Evolutionary conservation across 92 coral and sea anemone species (phyloP), one percentile per base, ranked within the genome.

Genomic region (Nematostella vectensis): DNA sequence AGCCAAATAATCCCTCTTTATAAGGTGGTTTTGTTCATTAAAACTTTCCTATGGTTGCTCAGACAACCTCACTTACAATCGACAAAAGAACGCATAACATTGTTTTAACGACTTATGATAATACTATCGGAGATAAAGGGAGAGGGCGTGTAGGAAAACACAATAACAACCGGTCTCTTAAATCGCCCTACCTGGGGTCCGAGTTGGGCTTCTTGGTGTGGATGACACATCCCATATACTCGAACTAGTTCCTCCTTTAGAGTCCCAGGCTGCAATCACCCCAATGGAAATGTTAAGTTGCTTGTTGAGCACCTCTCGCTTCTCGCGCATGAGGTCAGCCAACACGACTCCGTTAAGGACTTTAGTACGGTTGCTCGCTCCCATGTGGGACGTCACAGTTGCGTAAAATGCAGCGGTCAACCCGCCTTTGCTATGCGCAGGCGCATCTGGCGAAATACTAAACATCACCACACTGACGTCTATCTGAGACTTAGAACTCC

Each of bases 361-460:
- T 22, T 43, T 38, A 11, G 88, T 85, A 18, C 49, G 69, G 52
- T 80, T 76, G 53, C 63, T 53, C 21, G 83, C 88, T 50, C 63
- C 59, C 31, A 16, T 55, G 29, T 12, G 15, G 3, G 69, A 66
- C 48, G 80, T 67, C 48, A 76, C 48, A 11, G 66, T 66, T 31
- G 69, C 82, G 65, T 75, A 85, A 69, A 85, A 58, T 15, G 83
- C 80, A 25, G 88, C 71, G 31, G 67, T 58, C 13, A 85, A 54
- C 6, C 40, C 40, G 18, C 21, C 18, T 25, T 44, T 48, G 13
- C 47, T 18, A 31, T 65, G 40, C 4, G 47, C 30, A 0, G 62
- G 62, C 37, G 51, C 50, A 72, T 59, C 48, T 26, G 72, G 39
- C 20, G 83, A 57, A 50, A 85, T 68, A 47, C 71, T 62, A 57